A percentile compares a stretch with the other conserved stretches of the same genome.
phyloP scores from a whole-genome alignment of 2,888 invertebrate species.

The Torymus aiolomorphi region DNA sequence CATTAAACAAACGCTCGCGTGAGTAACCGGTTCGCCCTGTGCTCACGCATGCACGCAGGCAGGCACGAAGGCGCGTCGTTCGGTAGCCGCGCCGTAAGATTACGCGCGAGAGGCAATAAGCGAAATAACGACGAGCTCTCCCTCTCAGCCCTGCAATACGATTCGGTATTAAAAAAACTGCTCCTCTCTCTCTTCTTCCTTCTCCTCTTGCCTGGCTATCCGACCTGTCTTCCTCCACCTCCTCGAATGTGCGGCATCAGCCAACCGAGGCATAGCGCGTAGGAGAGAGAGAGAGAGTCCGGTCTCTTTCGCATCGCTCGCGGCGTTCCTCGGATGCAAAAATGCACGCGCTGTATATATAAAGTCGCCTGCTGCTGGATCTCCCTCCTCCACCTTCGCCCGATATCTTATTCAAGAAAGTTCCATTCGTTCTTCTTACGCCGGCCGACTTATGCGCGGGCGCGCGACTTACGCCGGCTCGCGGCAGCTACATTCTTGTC shows the following conservation, averaged over 20 bases:
- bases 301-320: slow-evolving; percentile 3
- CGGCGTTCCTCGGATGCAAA: slow-evolving; percentile 2
- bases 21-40: slow-evolving; percentile 47
- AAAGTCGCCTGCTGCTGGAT: neutral
- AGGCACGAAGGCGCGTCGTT: slow-evolving; percentile 31
- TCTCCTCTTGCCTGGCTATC: neutral
- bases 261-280: neutral
- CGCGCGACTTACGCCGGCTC: slow-evolving; percentile 36
- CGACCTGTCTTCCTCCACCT: slow-evolving; percentile 9
- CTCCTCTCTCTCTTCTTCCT: slow-evolving; percentile 12
- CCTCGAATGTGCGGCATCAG: neutral
- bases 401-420: slow-evolving; percentile 75
- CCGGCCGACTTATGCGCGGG: neutral
- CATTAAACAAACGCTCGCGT: slow-evolving; percentile 41
- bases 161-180: slow-evolving; percentile 52
- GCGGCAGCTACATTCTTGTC: slow-evolving; percentile 71
- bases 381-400: slow-evolving; percentile 51
- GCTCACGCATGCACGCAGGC: neutral
- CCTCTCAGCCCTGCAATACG: slow-evolving; percentile 35
- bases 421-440: slow-evolving; percentile 72
- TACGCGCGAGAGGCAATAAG: slow-evolving; percentile 43
- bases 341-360: neutral
- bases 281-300: slow-evolving; percentile 7
- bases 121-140: slow-evolving; percentile 47
- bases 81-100: slow-evolving; percentile 50